Base-by-base conservation (phyloP, 2,888 invertebrate genomes). In the Melangyna quadrimaculata region DNA sequence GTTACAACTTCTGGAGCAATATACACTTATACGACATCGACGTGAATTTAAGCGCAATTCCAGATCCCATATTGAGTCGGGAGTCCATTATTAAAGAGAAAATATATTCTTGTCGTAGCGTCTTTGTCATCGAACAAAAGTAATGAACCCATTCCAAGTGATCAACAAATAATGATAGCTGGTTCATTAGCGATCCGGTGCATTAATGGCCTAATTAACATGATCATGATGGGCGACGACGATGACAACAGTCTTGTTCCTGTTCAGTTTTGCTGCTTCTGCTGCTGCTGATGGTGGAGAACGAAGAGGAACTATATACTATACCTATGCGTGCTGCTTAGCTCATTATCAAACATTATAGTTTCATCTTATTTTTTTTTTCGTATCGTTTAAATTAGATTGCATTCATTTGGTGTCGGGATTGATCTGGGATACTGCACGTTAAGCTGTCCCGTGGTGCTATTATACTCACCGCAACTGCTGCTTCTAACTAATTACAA, bases 141-240 rank as follows among this genome's bases (percentile, higher is more conserved):
- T 78, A 78, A 79, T 79, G 83, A 79, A 79, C 74, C 78, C 74
- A 83, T 83, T 79, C 74, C 78, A 65, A 22, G 40, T 83, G 78
- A 74, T 83, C 83, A 83, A 83, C 83, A 83, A 82, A 82, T 82
- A 83, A 74, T 83, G 83, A 83, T 79, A 70, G 45, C 78, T 78
- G 73, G 79, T 83, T 83, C 83, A 83, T 83, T 83, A 83, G 83
- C 83, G 74, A 63, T 73, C 67, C 48, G 55, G 48, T 32, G 63
- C 74, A 74, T 74, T 83, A 74, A 83, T 83, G 65, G 83, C 70
- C 83, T 83, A 74, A 83, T 83, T 83, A 79, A 83, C 83, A 78
- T 83, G 83, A 74, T 43, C 79, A 65, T 70, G 74, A 74, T 67
- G 35, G 24, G 48, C 45, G 65, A 79, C 53, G 70, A 78, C 65